Percentiles rank a stretch among this genome's conserved stretches.
Evolutionary conservation across 2,888 invertebrate species (phyloP).

Genomic region (Eilema caniola): DNA sequence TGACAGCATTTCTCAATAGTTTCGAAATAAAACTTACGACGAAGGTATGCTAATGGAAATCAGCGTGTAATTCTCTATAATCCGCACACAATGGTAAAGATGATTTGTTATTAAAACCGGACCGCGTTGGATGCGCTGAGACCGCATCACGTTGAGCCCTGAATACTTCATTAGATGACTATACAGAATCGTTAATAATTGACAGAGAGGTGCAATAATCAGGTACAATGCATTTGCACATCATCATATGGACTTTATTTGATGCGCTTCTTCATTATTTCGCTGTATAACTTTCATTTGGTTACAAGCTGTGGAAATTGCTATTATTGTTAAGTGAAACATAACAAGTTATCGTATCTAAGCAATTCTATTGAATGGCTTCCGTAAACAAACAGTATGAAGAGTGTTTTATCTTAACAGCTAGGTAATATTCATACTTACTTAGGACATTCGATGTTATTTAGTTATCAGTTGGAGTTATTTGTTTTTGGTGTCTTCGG

Average conservation of each 20-base stretch:
- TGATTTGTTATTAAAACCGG: slow-evolving; percentile 73
- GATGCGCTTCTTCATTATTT: slow-evolving; percentile 22
- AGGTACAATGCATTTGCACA: slow-evolving; percentile 66
- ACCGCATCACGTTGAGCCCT: slow-evolving; percentile 57
- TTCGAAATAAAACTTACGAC: slow-evolving; percentile 57
- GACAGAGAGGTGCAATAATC: slow-evolving; percentile 64
- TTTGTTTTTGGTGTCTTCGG: neutral
- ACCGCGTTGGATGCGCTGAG: slow-evolving; percentile 56
- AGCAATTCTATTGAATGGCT: neutral
- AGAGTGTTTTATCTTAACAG: neutral
- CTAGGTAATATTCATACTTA: no score
- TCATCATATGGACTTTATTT: slow-evolving; percentile 50
- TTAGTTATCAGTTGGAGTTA: neutral
- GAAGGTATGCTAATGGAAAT: slow-evolving; percentile 61
- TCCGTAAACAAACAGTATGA: neutral
- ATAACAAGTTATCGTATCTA: neutral
- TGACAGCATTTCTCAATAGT: slow-evolving; percentile 59
- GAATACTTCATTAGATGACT: slow-evolving; percentile 85
- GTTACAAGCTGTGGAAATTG: neutral
- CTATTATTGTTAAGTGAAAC: neutral
- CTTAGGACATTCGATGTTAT: neutral
- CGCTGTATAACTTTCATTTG: slow-evolving; percentile 13
- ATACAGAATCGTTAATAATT: slow-evolving; percentile 71
- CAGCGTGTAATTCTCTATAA: slow-evolving; percentile 68
- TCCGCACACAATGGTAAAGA: slow-evolving; percentile 65